Base-by-base conservation (phyloP, 2,113 vertebrate species). In the Bagarius yarrelli region DNA sequence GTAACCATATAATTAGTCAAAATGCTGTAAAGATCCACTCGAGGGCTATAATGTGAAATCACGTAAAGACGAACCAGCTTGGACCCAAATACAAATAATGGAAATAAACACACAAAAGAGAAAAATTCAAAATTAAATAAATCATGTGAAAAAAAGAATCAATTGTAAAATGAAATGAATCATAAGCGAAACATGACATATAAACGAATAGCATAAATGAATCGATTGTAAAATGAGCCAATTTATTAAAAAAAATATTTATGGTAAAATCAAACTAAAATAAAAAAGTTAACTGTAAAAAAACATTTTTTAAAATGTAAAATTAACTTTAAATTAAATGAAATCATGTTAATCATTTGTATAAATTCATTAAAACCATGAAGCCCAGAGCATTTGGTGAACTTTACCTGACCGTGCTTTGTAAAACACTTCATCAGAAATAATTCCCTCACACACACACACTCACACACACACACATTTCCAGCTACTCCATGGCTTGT, bases 21-120 rank as follows among this genome's bases (percentile, higher is more conserved):
- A 63, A 25, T 32, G 60, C 16, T 30, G 0, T 60, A 30, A 61
- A 27, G 25, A 15, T 14, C 57, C n/a, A 13, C 6, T 32, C 18
- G 71, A 30, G 72, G 56, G 72, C 57, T 64, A 71, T 76, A 66
- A 80, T 72, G 71, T 66, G 60, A 30, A 66, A 66, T 36, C 30
- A 66, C 18, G 4, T 59, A 60, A 79, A 25, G 15, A n/a, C 3
- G 9, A 61, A 55, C 67, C 32, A 40, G 67, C n/a, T 73, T 23
- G 61, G 80, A 77, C 18, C 30, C 36, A 27, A 55, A 66, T 57
- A 19, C 18, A 59, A 25, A 2, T 3, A 59, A 59, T 25, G n/a
- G n/a, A 59, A 59, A 59, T 30, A 25, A 30, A 30, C 5, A 61
- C 25, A 27, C 14, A 27, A 30, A 61, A 9, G 27, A 59, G 25